These are phyloP conservation scores for Rhinoraja longicauda DNA, from an alignment of 2,797 vertebrate species.

Conservation along the genomic window DNA sequence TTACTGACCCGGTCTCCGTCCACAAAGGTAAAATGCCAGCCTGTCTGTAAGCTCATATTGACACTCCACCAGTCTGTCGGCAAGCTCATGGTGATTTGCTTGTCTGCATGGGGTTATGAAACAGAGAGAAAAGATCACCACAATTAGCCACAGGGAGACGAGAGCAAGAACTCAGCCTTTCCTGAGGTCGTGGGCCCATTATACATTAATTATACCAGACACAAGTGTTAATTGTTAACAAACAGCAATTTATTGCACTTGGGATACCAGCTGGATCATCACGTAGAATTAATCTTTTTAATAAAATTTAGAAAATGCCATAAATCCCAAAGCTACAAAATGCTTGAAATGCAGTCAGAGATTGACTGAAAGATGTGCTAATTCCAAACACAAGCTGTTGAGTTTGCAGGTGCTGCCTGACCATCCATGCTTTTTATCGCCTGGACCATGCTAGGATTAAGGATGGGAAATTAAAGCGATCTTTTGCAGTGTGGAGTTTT, in stretches of 20 bases:
- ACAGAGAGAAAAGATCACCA: background rate
- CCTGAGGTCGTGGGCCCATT: background rate
- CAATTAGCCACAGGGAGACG: background rate
- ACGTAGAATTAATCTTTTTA: background rate
- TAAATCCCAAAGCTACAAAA: background rate
- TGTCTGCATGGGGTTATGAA: conserved; percentile 70
- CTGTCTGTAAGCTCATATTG: conserved; percentile 93
- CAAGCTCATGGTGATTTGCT: conserved; percentile 84
- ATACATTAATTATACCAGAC: background rate
- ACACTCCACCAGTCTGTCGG: conserved; percentile 87
- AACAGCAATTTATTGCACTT: background rate
- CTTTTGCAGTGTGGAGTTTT: background rate
- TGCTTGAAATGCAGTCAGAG: background rate
- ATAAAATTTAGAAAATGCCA: background rate
- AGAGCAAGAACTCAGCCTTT: background rate
- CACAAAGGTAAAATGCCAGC: conserved; percentile 89
- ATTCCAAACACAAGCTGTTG: background rate
- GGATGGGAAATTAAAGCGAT: background rate
- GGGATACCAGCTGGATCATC: background rate
- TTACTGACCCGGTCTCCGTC: conserved; percentile 80
- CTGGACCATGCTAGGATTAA: background rate
- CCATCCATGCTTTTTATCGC: background rate
- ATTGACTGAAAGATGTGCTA: background rate
- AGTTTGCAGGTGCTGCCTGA: background rate
- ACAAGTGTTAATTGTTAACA: background rate